Percentiles rank a stretch among this genome's conserved stretches.
phyloP scores from a whole-genome alignment of 2,888 invertebrate genomes.

The Lasius fuliginosus region DNA sequence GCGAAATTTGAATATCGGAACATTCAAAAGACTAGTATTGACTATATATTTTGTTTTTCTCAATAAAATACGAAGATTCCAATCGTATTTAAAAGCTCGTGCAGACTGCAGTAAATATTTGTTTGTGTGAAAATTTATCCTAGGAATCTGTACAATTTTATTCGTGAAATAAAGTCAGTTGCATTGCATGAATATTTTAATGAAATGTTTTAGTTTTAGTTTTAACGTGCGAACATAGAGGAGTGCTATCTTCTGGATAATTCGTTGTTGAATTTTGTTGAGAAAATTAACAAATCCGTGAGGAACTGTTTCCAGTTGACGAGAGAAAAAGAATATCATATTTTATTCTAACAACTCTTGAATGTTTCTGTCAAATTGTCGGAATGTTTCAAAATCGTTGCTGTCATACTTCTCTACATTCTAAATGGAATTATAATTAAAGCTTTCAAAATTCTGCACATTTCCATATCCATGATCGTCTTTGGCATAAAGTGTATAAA shows the following conservation, averaged over 20 bases:
- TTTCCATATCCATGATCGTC: slow-evolving; percentile 33
- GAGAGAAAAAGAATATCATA: slow-evolving; percentile 28
- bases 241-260: slow-evolving; percentile 22
- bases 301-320: slow-evolving; percentile 24
- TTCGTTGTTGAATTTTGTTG: slow-evolving; percentile 6
- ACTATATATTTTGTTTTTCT: background rate
- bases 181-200: slow-evolving; percentile 26
- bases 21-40: background rate
- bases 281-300: slow-evolving; percentile 45
- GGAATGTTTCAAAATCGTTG: slow-evolving; percentile 41
- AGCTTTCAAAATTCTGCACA: slow-evolving; percentile 45
- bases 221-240: background rate
- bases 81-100: background rate
- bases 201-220: slow-evolving; percentile 39
- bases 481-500: slow-evolving; percentile 23
- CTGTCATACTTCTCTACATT: slow-evolving; percentile 34
- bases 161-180: slow-evolving; percentile 9
- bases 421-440: slow-evolving; percentile 55
- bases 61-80: background rate
- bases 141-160: slow-evolving; percentile 7
- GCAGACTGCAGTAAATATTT: background rate
- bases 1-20: background rate
- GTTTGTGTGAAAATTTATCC: background rate
- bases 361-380: slow-evolving; percentile 52
- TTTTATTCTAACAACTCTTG: slow-evolving; percentile 50